phyloP scores from a whole-genome alignment of 2,113 vertebrate species.

The Stigmatopora argus region DNA sequence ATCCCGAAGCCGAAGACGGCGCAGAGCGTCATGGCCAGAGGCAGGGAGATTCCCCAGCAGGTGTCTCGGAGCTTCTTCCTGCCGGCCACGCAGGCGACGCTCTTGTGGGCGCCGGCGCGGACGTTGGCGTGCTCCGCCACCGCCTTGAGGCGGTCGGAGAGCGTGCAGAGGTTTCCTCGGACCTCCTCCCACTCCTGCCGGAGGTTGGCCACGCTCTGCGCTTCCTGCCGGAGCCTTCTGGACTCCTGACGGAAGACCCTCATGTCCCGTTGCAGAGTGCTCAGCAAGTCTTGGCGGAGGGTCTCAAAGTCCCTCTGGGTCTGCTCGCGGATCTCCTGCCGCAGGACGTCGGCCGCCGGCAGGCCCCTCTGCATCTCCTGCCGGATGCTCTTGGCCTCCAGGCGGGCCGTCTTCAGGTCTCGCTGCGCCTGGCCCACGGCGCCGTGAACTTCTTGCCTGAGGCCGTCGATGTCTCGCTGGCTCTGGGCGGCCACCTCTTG shows the following conservation, averaged over 20 bases:
- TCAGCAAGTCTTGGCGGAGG: background rate
- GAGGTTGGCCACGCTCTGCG: background rate
- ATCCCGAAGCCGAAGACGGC: conserved; percentile 5
- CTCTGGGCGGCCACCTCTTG: background rate
- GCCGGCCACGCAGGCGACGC: too few species aligned
- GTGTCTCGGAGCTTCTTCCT: background rate
- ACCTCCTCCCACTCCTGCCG: conserved; percentile 8
- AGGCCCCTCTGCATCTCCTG: conserved; percentile 1
- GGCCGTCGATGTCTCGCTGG: background rate
- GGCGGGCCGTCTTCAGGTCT: background rate
- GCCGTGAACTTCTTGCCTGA: background rate
- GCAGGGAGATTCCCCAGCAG: conserved; percentile 7
- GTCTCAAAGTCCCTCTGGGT: background rate
- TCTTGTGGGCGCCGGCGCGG: background rate
- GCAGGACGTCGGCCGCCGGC: background rate
- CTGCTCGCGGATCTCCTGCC: conserved; percentile 2
- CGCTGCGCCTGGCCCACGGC: background rate
- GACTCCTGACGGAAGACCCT: conserved; percentile 1
- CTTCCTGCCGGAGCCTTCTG: conserved; percentile 2
- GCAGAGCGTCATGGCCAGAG: conserved; percentile 6
- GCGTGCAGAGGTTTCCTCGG: background rate
- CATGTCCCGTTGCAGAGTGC: background rate
- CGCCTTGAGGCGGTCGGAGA: conserved; percentile 1
- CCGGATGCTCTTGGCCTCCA: background rate
- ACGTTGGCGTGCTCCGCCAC: background rate